phyloP scores from a whole-genome alignment of 2,797 vertebrate species.

The Sciurus carolinensis region DNA sequence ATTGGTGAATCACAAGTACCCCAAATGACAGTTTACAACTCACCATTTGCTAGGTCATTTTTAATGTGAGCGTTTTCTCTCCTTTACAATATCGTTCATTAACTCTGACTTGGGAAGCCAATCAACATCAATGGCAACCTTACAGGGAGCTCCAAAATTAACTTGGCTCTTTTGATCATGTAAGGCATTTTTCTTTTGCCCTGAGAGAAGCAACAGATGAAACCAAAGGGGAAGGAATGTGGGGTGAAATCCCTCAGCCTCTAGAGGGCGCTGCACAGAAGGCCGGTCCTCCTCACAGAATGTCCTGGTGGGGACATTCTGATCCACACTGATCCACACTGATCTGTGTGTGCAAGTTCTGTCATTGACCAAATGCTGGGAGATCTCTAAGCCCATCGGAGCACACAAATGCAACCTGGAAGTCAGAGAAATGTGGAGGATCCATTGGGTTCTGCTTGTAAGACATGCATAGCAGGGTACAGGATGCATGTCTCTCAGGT shows the following conservation, averaged over 20 bases:
- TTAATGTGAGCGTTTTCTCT: neutral
- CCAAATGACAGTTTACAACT: neutral
- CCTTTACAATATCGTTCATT: neutral
- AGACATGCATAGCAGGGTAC: neutral
- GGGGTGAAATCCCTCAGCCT: neutral
- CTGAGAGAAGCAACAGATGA: neutral
- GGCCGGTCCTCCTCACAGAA: neutral
- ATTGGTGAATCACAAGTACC: neutral
- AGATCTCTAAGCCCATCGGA: neutral
- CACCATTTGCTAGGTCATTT: neutral
- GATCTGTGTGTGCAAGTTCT: neutral
- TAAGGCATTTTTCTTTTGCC: neutral
- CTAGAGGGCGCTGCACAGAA: neutral
- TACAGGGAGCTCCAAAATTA: neutral
- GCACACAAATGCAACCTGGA: neutral
- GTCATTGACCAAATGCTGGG: neutral
- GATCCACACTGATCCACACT: accelerated
- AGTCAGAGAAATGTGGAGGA: neutral
- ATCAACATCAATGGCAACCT: neutral
- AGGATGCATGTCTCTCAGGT: neutral
- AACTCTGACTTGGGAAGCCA: neutral
- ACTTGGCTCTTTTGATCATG: neutral
- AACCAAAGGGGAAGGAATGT: neutral
- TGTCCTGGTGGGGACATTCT: accelerated
- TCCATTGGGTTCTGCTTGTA: neutral